Base-by-base conservation (phyloP, 2,113 vertebrate genomes). In the Colistium nudipinnis region DNA sequence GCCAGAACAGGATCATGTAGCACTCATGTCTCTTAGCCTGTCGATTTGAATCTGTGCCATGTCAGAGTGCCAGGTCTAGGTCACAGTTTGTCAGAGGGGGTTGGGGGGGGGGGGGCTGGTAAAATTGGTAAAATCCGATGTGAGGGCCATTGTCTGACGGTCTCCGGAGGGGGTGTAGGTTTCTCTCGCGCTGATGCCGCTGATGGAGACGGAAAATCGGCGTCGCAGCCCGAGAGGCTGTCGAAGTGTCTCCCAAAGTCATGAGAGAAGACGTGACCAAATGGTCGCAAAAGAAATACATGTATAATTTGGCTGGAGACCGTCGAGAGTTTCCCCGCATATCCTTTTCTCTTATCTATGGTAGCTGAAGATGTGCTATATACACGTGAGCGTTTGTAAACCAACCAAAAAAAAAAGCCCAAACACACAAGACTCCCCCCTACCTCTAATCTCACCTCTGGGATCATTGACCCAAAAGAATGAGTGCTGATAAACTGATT, bases 121-220 rank as follows among this genome's bases (percentile, higher is more conserved):
- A n/a, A n/a, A n/a, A n/a, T n/a, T n/a, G n/a, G n/a, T 19, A 72
- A 68, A 52, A 41, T 6, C 56, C 39, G 70, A 80, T 74, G 78
- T 80, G 55, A 77, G 63, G 71, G 55, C 77, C 81, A 83, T 86
- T 80, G 84, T 88, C 79, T 77, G 69, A 24, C 10, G 43, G 72
- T 76, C 69, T 83, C 82, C 62, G 59, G 80, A 86, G 80, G 81
- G 27, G 76, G 80, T 88, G 76, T 76, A 43, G 57, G 70, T 65
- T 86, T 82, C 77, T 57, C 59, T 73, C 60, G 49, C 7, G n/a
- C 51, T 8, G 25, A 67, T 80, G 25, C 66, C 68, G 82, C 78
- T 80, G 88, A 87, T 62, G 77, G 85, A 88, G 70, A 82, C 82
- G 85, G 81, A 83, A 83, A 86, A 76, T 85, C 79, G 68, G 67